Percentiles rank a stretch among this genome's conserved stretches.
phyloP scores from a whole-genome alignment of 2,888 invertebrate species.

The Gibbula magus region DNA sequence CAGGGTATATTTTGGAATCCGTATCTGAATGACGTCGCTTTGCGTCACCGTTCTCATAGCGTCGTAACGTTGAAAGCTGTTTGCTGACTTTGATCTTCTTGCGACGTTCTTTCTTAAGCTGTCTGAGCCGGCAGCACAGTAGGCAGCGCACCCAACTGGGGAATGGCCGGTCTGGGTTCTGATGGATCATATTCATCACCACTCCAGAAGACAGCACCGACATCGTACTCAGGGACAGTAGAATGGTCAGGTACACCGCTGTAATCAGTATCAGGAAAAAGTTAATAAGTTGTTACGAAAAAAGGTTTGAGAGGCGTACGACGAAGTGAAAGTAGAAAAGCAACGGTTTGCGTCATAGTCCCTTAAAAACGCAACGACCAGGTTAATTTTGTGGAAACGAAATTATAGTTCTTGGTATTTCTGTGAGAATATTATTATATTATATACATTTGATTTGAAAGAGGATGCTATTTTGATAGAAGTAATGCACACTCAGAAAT shows the following conservation, averaged over 20 bases:
- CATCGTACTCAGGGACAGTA: conserved; percentile 53
- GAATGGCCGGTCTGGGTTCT: conserved; percentile 44
- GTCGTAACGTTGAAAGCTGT: background rate
- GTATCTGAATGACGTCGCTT: conserved; percentile 11
- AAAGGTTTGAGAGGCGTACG: too few relatives aligned
- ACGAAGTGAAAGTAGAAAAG: too few relatives aligned
- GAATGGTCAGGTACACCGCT: conserved; percentile 57
- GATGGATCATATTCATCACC: conserved; percentile 56
- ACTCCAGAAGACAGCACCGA: conserved; percentile 57
- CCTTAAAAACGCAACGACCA: too few relatives aligned
- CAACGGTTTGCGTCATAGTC: too few relatives aligned
- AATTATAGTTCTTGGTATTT: too few relatives aligned
- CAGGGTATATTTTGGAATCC: background rate
- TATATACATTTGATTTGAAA: too few relatives aligned
- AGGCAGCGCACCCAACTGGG: conserved; percentile 42
- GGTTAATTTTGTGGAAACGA: too few relatives aligned
- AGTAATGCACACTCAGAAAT: too few relatives aligned
- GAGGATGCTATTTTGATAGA: too few relatives aligned
- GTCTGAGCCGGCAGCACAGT: conserved; percentile 35
- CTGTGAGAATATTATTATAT: too few relatives aligned
- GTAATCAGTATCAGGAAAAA: background rate
- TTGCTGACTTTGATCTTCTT: background rate
- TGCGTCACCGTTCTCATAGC: conserved; percentile 20
- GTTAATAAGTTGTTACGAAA: too few relatives aligned
- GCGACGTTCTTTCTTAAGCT: conserved; percentile 4